These are phyloP conservation scores for Cheilosia pagana DNA, from an alignment of 2,888 invertebrate genomes.

Conservation along the genomic window DNA sequence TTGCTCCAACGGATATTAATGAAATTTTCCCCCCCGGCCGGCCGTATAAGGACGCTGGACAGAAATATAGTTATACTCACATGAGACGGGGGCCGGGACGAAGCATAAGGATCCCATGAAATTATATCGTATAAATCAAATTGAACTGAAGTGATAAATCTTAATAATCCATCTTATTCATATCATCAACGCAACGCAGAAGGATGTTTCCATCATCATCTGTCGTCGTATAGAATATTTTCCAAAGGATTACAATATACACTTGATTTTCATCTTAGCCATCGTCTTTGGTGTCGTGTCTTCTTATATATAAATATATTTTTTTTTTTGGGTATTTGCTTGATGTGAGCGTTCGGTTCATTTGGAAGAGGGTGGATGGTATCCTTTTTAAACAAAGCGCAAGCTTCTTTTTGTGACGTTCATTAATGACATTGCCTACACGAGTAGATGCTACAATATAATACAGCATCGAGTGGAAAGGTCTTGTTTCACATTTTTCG, in stretches of 20 bases:
- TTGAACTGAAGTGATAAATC: slow-evolving; percentile 75
- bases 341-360: slow-evolving; percentile 33
- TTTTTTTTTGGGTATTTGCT: slow-evolving; percentile 9
- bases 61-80: slow-evolving; percentile 37
- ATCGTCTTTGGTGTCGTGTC: slow-evolving; percentile 6
- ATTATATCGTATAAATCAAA: slow-evolving; percentile 72
- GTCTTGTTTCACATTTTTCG: slow-evolving; percentile 40
- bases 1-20: slow-evolving; percentile 71
- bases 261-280: slow-evolving; percentile 69
- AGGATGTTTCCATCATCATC: slow-evolving; percentile 74
- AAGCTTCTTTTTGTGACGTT: slow-evolving; percentile 71
- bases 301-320: not conserved
- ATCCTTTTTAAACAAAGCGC: slow-evolving; percentile 68
- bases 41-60: slow-evolving; percentile 7
- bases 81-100: not conserved
- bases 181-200: slow-evolving; percentile 67
- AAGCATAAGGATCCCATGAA: slow-evolving; percentile 48
- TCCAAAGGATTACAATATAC: slow-evolving; percentile 74
- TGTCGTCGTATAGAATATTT: slow-evolving; percentile 72
- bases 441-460: slow-evolving; percentile 40
- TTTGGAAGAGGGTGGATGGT: slow-evolving; percentile 23
- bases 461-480: slow-evolving; percentile 57
- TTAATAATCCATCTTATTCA: slow-evolving; percentile 75
- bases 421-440: slow-evolving; percentile 72
- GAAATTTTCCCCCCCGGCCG: slow-evolving; percentile 50